Percentiles rank a stretch among this genome's conserved stretches.
phyloP scores from a whole-genome alignment of 2,797 vertebrate genomes.

The Crenuchus spilurus region DNA sequence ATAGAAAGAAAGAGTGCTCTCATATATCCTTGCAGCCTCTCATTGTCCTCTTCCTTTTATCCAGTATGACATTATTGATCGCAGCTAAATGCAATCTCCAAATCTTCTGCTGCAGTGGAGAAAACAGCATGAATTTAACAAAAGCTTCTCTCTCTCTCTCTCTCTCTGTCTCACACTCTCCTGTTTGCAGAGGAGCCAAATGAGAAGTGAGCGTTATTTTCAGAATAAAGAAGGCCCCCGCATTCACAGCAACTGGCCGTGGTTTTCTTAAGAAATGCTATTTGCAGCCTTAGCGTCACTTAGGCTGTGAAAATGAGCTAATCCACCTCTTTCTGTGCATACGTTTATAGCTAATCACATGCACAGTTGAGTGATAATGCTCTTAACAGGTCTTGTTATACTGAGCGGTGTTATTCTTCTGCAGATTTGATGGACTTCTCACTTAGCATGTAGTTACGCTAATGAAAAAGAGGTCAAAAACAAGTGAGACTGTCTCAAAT shows the following conservation, averaged over 20 bases:
- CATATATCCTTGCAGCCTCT: constrained; percentile 44
- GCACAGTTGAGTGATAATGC: neutral
- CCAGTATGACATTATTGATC: constrained; percentile 76
- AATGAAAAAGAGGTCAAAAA: neutral
- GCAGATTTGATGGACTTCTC: neutral
- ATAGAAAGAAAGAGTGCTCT: constrained; percentile 10
- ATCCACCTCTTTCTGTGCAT: neutral
- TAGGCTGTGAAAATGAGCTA: constrained; percentile 3
- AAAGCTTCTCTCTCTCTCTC: constrained; percentile 47
- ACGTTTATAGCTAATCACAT: neutral
- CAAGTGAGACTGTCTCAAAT: too few species aligned
- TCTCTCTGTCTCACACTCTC: neutral
- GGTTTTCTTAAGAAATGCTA: constrained; percentile 14
- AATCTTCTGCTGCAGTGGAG: constrained; percentile 64
- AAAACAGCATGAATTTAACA: constrained; percentile 75
- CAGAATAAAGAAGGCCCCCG: constrained; percentile 9
- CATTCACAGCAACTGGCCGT: neutral
- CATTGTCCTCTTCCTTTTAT: constrained; percentile 73
- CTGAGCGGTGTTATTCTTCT: neutral
- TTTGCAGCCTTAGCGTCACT: constrained; percentile 8
- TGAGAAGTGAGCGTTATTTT: neutral
- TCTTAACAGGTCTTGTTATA: neutral
- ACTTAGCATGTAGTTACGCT: neutral
- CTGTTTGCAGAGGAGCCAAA: neutral
- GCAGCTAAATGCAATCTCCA: constrained; percentile 75